Conservation (phyloP, 2,113 vertebrate species). For the Cygnus buccinator region DNA sequence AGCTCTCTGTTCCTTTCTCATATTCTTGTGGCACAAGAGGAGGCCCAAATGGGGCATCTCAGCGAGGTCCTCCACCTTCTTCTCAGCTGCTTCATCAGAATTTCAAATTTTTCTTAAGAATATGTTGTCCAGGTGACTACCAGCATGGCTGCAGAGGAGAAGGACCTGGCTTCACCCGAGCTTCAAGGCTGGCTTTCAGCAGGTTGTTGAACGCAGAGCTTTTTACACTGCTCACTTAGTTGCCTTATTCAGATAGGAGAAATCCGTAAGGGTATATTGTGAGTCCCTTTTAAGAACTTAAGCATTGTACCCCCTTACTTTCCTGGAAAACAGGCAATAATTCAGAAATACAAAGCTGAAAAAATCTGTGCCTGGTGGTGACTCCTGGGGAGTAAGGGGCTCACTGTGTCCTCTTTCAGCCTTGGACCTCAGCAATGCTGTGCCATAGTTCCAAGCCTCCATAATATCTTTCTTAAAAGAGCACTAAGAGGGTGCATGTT, state of each 20-base stretch:
- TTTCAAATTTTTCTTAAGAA: background rate
- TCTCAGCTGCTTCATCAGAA: background rate
- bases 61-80: background rate
- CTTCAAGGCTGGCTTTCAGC: background rate
- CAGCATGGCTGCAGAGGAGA: background rate
- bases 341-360: background rate
- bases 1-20: background rate
- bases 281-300: background rate
- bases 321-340: background rate
- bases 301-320: background rate
- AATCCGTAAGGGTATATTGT: background rate
- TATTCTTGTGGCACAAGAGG: background rate
- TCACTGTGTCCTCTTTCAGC: background rate
- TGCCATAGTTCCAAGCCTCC: background rate
- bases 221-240: background rate
- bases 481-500: background rate
- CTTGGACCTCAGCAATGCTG: background rate
- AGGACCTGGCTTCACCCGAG: background rate
- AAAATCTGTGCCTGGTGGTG: background rate
- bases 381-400: background rate
- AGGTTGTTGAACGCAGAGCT: background rate
- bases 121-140: background rate
- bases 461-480: background rate
- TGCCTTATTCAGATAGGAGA: background rate
- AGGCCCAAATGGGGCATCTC: background rate